Evolutionary conservation across 2,888 invertebrate species (phyloP).

Genomic region (Schizotus pectinicornis): DNA sequence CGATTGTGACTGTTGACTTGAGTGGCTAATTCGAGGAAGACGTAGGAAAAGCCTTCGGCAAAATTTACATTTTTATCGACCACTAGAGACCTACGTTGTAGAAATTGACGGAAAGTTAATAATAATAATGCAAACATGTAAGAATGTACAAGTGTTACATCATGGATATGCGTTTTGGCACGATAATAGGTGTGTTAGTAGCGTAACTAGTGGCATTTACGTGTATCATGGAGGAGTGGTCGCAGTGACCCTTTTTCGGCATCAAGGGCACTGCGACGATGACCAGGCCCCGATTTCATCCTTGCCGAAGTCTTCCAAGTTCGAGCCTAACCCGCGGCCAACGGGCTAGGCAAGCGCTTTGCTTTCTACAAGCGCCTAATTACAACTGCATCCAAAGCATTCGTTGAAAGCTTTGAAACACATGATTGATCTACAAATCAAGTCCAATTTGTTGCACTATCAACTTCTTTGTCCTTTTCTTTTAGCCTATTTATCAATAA

Average conservation of each 20-base stretch:
- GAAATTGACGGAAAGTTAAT: conserved; percentile 7
- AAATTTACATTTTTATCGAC: too few species aligned
- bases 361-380: too few species aligned
- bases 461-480: too few species aligned
- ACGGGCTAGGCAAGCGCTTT: too few species aligned
- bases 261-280: conserved; percentile 14
- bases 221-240: conserved; percentile 23
- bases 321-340: too few species aligned
- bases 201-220: conserved; percentile 26
- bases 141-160: conserved; percentile 24
- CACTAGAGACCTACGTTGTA: too few species aligned
- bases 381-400: too few species aligned
- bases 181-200: conserved; percentile 25
- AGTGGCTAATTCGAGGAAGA: conserved; percentile 1
- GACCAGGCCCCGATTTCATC: neutral
- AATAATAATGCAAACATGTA: conserved; percentile 16
- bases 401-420: too few species aligned
- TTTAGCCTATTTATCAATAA: too few species aligned
- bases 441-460: too few species aligned
- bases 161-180: conserved; percentile 14
- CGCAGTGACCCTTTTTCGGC: conserved; percentile 24
- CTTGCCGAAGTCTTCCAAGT: neutral
- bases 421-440: too few species aligned
- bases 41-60: too few species aligned
- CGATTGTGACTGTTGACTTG: neutral